Evolutionary conservation across 2,113 vertebrate genomes (phyloP).

Genomic region (Oxygymnocypris stewartii): DNA sequence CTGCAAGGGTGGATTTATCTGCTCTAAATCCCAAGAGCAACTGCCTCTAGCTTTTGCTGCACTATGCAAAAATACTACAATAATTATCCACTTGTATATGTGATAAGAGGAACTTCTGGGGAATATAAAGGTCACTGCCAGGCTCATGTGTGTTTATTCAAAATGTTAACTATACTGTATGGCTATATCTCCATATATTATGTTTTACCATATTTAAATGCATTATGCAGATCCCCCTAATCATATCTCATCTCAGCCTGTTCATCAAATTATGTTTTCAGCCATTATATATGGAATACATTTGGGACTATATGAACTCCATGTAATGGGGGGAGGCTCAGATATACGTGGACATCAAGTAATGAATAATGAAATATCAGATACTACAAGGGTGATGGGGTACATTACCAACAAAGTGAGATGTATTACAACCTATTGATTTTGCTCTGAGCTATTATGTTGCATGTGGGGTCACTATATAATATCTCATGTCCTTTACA

Average conservation of each 20-base stretch:
- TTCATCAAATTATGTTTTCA: too few species aligned
- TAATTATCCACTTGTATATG: neutral
- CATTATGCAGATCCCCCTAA: neutral
- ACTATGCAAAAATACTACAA: constrained; percentile 8
- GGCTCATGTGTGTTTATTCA: neutral
- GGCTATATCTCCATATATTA: neutral
- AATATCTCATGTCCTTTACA: neutral
- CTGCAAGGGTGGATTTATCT: neutral
- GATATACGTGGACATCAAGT: neutral
- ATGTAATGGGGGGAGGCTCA: neutral
- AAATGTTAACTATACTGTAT: neutral
- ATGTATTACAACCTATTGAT: constrained; percentile 14
- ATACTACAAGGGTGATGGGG: neutral
- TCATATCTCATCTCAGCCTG: neutral
- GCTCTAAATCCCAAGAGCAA: neutral
- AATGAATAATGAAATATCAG: neutral
- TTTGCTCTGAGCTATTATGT: constrained; percentile 1
- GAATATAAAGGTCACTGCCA: constrained; percentile 13
- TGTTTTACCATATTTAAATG: neutral
- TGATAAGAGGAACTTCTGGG: neutral
- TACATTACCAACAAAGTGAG: neutral
- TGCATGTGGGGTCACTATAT: neutral
- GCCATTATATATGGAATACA: neutral
- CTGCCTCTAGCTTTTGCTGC: neutral
- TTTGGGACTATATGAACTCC: neutral